Conservation (phyloP, 2,113 vertebrate genomes). For the Sinocyclocheilus anshuiensis region DNA sequence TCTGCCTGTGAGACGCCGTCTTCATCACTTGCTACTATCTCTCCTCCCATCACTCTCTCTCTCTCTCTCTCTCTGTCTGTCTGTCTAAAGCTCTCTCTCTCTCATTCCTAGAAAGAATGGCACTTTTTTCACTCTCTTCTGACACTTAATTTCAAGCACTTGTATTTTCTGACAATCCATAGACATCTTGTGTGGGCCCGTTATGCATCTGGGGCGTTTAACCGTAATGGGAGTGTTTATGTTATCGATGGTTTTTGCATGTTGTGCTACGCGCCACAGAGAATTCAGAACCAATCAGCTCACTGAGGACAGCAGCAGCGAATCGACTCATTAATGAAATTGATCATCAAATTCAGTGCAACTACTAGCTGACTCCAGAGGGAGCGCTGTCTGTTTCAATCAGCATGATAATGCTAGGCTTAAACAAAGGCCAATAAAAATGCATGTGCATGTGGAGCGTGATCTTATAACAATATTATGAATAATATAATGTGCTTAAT, state of each 20-base stretch:
- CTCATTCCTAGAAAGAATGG: neutral
- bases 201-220: conserved; percentile 24
- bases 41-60: neutral
- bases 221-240: neutral
- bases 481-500: neutral
- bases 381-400: conserved; percentile 13
- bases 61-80: neutral
- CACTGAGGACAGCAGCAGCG: neutral
- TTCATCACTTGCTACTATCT: neutral
- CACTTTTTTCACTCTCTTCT: neutral
- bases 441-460: neutral
- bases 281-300: neutral
- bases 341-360: conserved; percentile 37
- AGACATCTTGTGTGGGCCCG: conserved; percentile 8
- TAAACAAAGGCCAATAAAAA: neutral
- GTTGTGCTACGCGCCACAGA: neutral
- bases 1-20: conserved; percentile 15
- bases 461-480: conserved; percentile 16
- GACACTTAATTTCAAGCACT: conserved; percentile 56
- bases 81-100: conserved; percentile 24
- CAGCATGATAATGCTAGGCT: conserved; percentile 6
- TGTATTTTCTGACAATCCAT: conserved; percentile 53
- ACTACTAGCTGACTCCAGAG: conserved; percentile 13
- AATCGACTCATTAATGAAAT: conserved; percentile 51
- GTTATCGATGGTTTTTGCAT: conserved; percentile 34